Evolutionary conservation across 2,797 vertebrate genomes (phyloP).

Genomic region (Xenentodon cancila): DNA sequence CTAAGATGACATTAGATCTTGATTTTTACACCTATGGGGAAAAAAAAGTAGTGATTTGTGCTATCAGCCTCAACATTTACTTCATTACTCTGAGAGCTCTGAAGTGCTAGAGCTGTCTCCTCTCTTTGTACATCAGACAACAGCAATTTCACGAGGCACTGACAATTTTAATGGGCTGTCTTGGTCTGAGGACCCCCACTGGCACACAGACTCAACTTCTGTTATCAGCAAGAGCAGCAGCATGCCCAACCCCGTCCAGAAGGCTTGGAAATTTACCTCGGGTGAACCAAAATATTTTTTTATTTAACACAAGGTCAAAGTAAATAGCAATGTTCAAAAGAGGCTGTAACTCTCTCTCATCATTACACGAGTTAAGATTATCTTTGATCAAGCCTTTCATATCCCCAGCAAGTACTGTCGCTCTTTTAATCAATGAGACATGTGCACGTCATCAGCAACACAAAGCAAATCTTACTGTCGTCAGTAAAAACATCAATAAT

Average conservation of each 20-base stretch:
- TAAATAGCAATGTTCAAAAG: background rate
- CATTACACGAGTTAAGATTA: background rate
- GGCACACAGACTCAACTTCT: background rate
- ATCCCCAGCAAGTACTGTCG: background rate
- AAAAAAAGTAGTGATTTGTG: background rate
- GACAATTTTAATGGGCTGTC: background rate
- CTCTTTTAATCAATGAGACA: background rate
- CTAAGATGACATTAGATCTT: no score
- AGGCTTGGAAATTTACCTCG: conserved; percentile 3
- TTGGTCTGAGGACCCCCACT: background rate
- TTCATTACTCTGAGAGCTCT: background rate
- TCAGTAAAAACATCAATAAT: no score
- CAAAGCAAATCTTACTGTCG: no score
- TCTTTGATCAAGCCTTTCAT: conserved; percentile 4
- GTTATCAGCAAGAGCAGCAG: conserved; percentile 8
- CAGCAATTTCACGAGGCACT: background rate
- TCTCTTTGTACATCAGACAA: background rate
- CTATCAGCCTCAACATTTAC: background rate
- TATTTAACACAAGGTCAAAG: background rate
- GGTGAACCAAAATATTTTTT: background rate
- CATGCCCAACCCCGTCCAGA: background rate
- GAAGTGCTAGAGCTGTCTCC: background rate
- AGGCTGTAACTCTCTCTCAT: background rate
- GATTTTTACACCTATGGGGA: background rate
- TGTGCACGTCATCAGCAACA: background rate